Conservation (phyloP, 1,140 invertebrate genomes). For the Drosophila saltans region DNA sequence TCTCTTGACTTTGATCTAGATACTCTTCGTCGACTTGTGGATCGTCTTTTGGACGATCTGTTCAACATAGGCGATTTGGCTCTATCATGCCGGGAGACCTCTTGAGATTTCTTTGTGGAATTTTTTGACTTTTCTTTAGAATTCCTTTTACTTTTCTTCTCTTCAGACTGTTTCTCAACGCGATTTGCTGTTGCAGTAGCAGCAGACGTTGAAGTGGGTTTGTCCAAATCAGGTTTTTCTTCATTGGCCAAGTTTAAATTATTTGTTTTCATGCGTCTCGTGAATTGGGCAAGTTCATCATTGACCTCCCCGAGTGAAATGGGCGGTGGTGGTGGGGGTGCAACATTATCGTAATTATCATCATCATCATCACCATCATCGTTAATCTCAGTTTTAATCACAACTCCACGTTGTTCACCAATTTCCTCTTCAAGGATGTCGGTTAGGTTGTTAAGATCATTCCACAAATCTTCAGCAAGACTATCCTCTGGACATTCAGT, state of each 20-base stretch:
- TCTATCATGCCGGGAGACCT: background rate
- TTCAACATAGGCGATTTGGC: background rate
- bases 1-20: conserved; percentile 1
- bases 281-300: conserved; percentile 32
- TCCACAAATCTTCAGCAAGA: conserved; percentile 3
- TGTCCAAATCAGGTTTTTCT: no score
- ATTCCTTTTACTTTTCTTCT: background rate
- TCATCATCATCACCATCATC: background rate
- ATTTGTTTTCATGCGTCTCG: conserved; percentile 18
- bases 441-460: background rate
- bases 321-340: conserved; percentile 29
- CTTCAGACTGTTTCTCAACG: background rate
- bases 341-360: no score
- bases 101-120: background rate
- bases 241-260: background rate
- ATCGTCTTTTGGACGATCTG: background rate
- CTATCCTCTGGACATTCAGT: background rate
- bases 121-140: background rate
- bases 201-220: no score
- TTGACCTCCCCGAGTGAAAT: conserved; percentile 7
- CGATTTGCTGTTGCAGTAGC: no score
- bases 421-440: background rate
- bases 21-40: background rate
- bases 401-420: background rate
- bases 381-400: background rate